phyloP scores from a whole-genome alignment of 2,888 invertebrate genomes.

The Torymus aiolomorphi region DNA sequence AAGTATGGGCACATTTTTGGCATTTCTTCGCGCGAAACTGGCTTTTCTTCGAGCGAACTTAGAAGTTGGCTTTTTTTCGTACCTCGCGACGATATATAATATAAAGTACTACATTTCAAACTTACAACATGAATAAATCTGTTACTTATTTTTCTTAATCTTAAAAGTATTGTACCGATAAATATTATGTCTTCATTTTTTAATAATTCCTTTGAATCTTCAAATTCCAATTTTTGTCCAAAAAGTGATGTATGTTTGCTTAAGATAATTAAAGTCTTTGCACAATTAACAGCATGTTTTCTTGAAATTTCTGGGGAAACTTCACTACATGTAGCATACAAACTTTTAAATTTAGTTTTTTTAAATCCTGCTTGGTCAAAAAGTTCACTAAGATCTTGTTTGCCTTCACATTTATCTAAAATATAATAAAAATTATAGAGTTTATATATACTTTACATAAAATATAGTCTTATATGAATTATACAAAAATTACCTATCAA shows the following conservation, averaged over 20 bases:
- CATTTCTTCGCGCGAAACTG: too few relatives aligned
- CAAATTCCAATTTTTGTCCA: slow-evolving; percentile 61
- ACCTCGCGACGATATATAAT: too few relatives aligned
- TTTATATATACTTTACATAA: too few relatives aligned
- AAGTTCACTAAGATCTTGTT: slow-evolving; percentile 45
- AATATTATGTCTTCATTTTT: slow-evolving; percentile 73
- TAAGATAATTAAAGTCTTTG: slow-evolving; percentile 80
- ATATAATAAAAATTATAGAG: too few relatives aligned
- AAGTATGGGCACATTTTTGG: too few relatives aligned
- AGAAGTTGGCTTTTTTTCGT: too few relatives aligned
- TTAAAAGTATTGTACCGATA: slow-evolving; percentile 81
- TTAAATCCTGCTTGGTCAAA: slow-evolving; percentile 71
- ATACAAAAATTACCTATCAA: slow-evolving; percentile 59
- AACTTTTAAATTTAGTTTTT: slow-evolving; percentile 61
- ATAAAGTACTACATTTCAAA: neutral
- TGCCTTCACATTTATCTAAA: too few relatives aligned
- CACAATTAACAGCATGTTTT: slow-evolving; percentile 81
- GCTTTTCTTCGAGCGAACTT: too few relatives aligned
- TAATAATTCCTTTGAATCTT: slow-evolving; percentile 69
- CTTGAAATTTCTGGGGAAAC: slow-evolving; percentile 83
- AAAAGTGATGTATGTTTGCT: slow-evolving; percentile 79
- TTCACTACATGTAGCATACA: slow-evolving; percentile 80
- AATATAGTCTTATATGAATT: slow-evolving; percentile 11
- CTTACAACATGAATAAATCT: slow-evolving; percentile 31
- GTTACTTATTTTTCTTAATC: slow-evolving; percentile 23